Conservation (phyloP, 1,140 invertebrate species). For the Watersipora subatra region DNA sequence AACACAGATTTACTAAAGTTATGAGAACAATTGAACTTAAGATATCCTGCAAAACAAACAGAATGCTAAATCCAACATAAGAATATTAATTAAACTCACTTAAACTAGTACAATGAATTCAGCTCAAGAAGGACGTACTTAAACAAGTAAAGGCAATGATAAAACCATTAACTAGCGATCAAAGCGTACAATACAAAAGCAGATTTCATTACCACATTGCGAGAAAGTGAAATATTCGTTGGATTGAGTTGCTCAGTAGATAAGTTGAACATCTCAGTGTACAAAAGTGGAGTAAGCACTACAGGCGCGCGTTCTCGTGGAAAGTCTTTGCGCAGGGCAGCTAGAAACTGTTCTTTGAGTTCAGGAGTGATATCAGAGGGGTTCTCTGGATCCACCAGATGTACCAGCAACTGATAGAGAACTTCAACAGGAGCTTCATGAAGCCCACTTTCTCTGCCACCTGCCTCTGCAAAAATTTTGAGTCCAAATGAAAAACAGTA, state of each 20-base stretch:
- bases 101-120: slow-evolving; percentile 4
- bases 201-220: slow-evolving; percentile 46
- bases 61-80: not conserved
- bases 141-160: not conserved
- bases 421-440: slow-evolving; percentile 76
- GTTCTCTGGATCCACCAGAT: slow-evolving; percentile 45
- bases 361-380: slow-evolving; percentile 47
- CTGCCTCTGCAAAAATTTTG: slow-evolving; percentile 17
- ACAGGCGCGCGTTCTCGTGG: slow-evolving; percentile 71
- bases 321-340: slow-evolving; percentile 68
- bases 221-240: slow-evolving; percentile 45
- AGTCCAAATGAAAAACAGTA: slow-evolving; percentile 24
- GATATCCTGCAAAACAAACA: too few species aligned
- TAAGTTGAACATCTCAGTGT: slow-evolving; percentile 58
- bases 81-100: not conserved
- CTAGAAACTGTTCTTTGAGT: slow-evolving; percentile 63
- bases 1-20: too few species aligned
- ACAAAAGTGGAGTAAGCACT: slow-evolving; percentile 70
- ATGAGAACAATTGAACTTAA: too few species aligned
- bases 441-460: slow-evolving; percentile 54
- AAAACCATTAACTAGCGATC: slow-evolving; percentile 11
- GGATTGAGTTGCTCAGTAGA: slow-evolving; percentile 47
- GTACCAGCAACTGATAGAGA: slow-evolving; percentile 63
- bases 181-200: too few species aligned
- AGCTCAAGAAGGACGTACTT: not conserved